Conservation (phyloP, 1,140 invertebrate genomes). For the Orius insidiosus region DNA sequence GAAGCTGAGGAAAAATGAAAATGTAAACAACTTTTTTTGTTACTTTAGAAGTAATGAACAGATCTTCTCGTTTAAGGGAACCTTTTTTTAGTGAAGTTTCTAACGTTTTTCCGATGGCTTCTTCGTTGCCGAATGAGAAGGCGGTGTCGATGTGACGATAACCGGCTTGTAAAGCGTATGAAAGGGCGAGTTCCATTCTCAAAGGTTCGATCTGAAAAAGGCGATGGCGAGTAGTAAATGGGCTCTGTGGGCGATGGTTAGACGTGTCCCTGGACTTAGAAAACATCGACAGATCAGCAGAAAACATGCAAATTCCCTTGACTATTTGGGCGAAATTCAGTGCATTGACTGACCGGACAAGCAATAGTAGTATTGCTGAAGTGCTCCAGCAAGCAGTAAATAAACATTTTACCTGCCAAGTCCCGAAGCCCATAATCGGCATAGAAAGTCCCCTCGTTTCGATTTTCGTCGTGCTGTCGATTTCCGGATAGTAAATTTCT, state of each 20-base stretch:
- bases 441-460: constrained; percentile 22
- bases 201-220: too few species aligned
- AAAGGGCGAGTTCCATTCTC: constrained; percentile 30
- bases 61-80: constrained; percentile 48
- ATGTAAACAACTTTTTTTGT: constrained; percentile 17
- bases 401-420: constrained; percentile 58
- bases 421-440: constrained; percentile 48
- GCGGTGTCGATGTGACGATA: constrained; percentile 71
- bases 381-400: too few species aligned
- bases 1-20: constrained; percentile 4
- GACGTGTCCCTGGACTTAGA: too few species aligned
- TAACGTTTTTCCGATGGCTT: constrained; percentile 54
- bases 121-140: constrained; percentile 65
- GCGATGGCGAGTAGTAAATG: too few species aligned
- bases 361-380: too few species aligned
- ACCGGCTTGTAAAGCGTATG: constrained; percentile 38
- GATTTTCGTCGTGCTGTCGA: too few species aligned
- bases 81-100: constrained; percentile 53
- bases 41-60: constrained; percentile 73
- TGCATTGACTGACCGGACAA: too few species aligned
- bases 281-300: too few species aligned
- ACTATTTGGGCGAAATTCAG: too few species aligned
- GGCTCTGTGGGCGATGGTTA: too few species aligned
- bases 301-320: too few species aligned
- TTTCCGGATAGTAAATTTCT: too few species aligned